phyloP scores from a whole-genome alignment of 2,888 invertebrate species.

The Rhagonycha lutea region DNA sequence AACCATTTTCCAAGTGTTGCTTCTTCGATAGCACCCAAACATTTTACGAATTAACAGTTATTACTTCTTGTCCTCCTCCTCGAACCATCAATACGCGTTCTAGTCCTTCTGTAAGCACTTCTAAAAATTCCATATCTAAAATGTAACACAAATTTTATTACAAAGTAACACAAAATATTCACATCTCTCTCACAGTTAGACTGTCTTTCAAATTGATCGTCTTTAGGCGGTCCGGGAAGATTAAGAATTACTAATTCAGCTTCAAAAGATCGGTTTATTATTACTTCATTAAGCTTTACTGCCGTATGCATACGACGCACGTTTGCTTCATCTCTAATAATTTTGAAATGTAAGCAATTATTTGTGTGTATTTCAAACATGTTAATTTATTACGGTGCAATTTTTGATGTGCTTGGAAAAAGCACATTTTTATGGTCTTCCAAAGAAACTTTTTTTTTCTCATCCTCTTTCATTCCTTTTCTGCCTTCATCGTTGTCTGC shows the following conservation, averaged over 20 bases:
- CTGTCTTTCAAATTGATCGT: conserved; percentile 85
- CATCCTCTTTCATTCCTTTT: conserved; percentile 49
- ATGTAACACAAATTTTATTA: conserved; percentile 1
- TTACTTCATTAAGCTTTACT: conserved; percentile 96
- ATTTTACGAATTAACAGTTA: conserved; percentile 96
- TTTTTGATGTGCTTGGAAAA: conserved; percentile 59
- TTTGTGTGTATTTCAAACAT: background rate
- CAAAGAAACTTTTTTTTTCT: conserved; percentile 52
- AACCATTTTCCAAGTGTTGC: conserved; percentile 22
- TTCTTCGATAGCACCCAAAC: conserved; percentile 29
- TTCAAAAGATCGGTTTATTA: conserved; percentile 94
- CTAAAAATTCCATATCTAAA: conserved; percentile 97
- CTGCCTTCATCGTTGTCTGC: conserved; percentile 51
- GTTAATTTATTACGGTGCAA: conserved; percentile 64
- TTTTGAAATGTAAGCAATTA: background rate
- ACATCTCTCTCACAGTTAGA: conserved; percentile 80
- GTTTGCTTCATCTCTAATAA: conserved; percentile 84
- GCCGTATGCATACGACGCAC: conserved; percentile 99
- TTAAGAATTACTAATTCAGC: conserved; percentile 98
- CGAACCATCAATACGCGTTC: conserved; percentile 97
- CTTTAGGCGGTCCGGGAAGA: conserved; percentile 94
- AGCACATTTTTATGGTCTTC: conserved; percentile 43
- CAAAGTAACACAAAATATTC: conserved; percentile 30
- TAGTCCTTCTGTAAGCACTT: conserved; percentile 95
- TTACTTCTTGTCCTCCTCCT: conserved; percentile 97